These are phyloP conservation scores for Sarcophaga bullata DNA, from an alignment of 1,140 invertebrate genomes.

Conservation along the genomic window DNA sequence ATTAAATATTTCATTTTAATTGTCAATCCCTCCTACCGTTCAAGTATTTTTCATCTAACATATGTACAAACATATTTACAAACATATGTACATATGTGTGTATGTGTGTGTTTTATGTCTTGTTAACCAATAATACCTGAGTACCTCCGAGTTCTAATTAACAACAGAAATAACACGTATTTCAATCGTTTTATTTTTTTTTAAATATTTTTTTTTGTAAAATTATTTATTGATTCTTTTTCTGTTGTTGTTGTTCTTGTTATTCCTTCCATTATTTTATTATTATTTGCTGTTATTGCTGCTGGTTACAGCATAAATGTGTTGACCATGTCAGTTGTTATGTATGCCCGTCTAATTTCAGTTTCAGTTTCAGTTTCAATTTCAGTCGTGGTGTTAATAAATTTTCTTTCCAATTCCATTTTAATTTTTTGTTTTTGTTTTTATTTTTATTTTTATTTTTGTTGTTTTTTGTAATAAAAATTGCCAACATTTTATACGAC, in stretches of 20 bases:
- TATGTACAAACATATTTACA: no score
- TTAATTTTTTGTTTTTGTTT: not conserved
- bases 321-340: not conserved
- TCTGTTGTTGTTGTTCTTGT: constrained; percentile 15
- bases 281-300: no score
- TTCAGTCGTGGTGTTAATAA: no score
- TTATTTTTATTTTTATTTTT: not conserved
- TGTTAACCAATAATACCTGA: constrained; percentile 33
- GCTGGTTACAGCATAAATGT: not conserved
- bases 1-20: not conserved
- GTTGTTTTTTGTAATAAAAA: not conserved
- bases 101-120: not conserved
- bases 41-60: no score
- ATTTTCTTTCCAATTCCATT: no score
- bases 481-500: not conserved
- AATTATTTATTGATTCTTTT: not conserved
- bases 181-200: not conserved
- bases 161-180: constrained; percentile 38
- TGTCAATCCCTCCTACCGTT: no score
- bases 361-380: constrained; percentile 6
- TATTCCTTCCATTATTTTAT: not conserved
- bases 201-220: no score
- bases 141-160: constrained; percentile 37
- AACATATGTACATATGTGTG: not conserved
- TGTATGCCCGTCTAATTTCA: not conserved